Evolutionary conservation across 2,888 invertebrate genomes (phyloP).

Genomic region (Hydriomena furcata): DNA sequence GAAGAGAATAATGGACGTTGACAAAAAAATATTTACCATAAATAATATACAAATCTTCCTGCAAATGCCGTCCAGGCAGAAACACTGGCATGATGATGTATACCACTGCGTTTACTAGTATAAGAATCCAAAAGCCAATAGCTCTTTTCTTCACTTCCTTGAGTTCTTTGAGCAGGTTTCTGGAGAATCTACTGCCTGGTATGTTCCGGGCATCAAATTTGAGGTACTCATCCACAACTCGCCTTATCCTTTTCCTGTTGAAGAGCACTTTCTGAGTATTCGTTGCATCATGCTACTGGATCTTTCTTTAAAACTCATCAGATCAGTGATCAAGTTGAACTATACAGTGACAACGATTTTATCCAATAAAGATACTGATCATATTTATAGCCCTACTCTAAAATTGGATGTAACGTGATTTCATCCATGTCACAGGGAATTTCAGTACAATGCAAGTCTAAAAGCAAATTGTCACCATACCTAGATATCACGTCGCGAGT

Average conservation of each 20-base stretch:
- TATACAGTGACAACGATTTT: too few relatives aligned
- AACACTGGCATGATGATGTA: conserved; percentile 47
- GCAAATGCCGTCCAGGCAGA: conserved; percentile 51
- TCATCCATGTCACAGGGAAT: too few relatives aligned
- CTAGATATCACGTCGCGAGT: too few relatives aligned
- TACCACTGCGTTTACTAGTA: conserved; percentile 44
- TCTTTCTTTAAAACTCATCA: too few relatives aligned
- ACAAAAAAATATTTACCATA: conserved; percentile 42
- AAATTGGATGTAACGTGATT: too few relatives aligned
- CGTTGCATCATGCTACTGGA: too few relatives aligned
- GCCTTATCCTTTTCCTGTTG: conserved; percentile 43
- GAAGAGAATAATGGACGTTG: too few relatives aligned
- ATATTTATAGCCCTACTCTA: too few relatives aligned
- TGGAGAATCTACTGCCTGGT: conserved; percentile 43
- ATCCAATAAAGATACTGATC: too few relatives aligned
- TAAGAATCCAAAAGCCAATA: conserved; percentile 46
- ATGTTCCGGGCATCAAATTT: conserved; percentile 40
- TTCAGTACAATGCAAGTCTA: too few relatives aligned
- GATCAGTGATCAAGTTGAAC: too few relatives aligned
- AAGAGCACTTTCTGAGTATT: conserved; percentile 30
- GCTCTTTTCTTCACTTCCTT: conserved; percentile 51
- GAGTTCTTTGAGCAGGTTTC: conserved; percentile 43
- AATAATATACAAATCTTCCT: conserved; percentile 45
- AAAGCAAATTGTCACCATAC: too few relatives aligned
- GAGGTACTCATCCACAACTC: conserved; percentile 43